Percentiles rank a stretch among this genome's conserved stretches.
phyloP scores from a whole-genome alignment of 2,113 vertebrate genomes.

The Verasper variegatus region DNA sequence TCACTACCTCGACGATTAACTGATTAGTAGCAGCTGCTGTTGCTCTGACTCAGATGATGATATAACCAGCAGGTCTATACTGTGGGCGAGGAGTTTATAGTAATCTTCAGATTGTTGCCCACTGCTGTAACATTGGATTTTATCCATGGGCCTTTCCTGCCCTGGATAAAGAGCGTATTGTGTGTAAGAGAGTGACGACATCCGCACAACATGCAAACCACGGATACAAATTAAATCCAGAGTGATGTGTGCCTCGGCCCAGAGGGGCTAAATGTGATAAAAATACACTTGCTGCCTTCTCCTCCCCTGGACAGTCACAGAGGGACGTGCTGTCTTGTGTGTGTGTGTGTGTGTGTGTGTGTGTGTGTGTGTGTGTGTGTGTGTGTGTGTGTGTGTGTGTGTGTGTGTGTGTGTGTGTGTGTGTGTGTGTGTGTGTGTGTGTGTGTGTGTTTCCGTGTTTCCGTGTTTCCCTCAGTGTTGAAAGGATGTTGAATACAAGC shows the following conservation, averaged over 20 bases:
- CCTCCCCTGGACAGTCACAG: conserved; percentile 34
- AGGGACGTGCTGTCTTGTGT: conserved; percentile 25
- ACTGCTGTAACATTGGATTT: conserved; percentile 42
- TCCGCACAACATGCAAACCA: conserved; percentile 41
- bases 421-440: conserved; percentile 5
- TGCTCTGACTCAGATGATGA: conserved; percentile 54
- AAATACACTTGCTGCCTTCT: conserved; percentile 65
- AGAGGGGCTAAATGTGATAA: conserved; percentile 47
- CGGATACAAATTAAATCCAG: conserved; percentile 44
- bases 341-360: neutral
- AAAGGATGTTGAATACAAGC: neutral
- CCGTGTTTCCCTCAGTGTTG: conserved; percentile 5
- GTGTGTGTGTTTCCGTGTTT: conserved; percentile 9
- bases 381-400: conserved; percentile 18
- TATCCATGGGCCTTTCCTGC: conserved; percentile 67
- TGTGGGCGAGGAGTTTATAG: conserved; percentile 50
- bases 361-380: conserved; percentile 19
- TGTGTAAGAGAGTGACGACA: conserved; percentile 62
- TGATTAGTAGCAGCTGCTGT: conserved; percentile 61
- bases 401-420: conserved; percentile 11
- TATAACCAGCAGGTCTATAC: conserved; percentile 46
- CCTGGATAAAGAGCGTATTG: conserved; percentile 70
- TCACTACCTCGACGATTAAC: conserved; percentile 42
- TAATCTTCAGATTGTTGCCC: conserved; percentile 64
- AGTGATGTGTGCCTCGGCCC: conserved; percentile 54